phyloP scores from a whole-genome alignment of 2,797 vertebrate genomes.

The Rhyacichthys aspro region DNA sequence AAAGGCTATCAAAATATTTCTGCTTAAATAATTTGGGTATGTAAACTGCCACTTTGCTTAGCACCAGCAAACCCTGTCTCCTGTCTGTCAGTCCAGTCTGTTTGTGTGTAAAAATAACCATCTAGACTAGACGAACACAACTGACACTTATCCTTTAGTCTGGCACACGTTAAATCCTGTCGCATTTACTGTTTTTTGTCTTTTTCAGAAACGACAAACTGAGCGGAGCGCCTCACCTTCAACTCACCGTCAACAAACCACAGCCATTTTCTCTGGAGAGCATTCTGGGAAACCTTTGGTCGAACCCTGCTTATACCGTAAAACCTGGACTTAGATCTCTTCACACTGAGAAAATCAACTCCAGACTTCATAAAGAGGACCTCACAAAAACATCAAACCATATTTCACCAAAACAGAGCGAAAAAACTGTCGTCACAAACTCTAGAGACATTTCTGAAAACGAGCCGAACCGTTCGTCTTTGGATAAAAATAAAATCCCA shows the following conservation, averaged over 20 bases:
- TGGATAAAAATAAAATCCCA: no score
- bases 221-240: constrained; percentile 29
- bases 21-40: no score
- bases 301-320: background rate
- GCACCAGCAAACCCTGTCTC: no score
- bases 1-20: no score
- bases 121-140: no score
- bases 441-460: background rate
- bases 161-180: no score
- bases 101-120: no score
- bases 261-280: constrained; percentile 24
- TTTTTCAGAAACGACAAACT: constrained; percentile 56
- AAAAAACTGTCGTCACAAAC: background rate
- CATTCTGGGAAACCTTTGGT: constrained; percentile 2
- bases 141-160: no score
- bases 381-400: constrained; percentile 13
- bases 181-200: no score
- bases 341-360: constrained; percentile 13
- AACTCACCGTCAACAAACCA: constrained; percentile 38
- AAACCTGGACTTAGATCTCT: constrained; percentile 15
- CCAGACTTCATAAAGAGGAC: constrained; percentile 8
- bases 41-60: no score
- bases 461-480: background rate
- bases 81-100: no score
- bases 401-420: background rate